Percentiles rank a stretch among this genome's conserved stretches.
These are phyloP conservation scores for Yasuhikotakia modesta DNA, from an alignment of 2,797 vertebrate genomes.

Conservation along the genomic window DNA sequence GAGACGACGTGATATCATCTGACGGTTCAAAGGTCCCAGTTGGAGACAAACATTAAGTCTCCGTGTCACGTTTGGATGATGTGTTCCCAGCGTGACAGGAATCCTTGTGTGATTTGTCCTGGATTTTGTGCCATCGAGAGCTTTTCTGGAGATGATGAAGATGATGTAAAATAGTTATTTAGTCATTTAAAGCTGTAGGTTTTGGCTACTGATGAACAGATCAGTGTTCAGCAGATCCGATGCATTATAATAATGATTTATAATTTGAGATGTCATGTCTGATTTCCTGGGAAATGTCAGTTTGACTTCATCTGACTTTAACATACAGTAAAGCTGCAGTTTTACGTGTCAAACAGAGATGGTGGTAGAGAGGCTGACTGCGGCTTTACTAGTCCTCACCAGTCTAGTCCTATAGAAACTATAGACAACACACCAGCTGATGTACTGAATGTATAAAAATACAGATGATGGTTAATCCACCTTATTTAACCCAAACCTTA, in stretches of 20 bases:
- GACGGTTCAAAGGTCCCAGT: slow-evolving; percentile 8
- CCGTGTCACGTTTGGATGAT: not conserved
- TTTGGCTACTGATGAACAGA: too few relatives aligned
- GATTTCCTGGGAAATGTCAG: too few relatives aligned
- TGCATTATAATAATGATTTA: too few relatives aligned
- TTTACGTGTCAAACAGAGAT: too few relatives aligned
- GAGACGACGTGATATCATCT: slow-evolving; percentile 7
- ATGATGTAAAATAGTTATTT: slow-evolving; percentile 15
- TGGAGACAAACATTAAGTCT: slow-evolving; percentile 3
- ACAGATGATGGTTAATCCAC: not conserved
- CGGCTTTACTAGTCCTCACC: not conserved
- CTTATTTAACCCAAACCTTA: not conserved
- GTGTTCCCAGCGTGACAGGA: not conserved
- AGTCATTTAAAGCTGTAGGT: slow-evolving; percentile 36
- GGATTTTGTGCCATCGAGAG: slow-evolving; percentile 30
- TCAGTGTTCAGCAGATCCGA: too few relatives aligned
- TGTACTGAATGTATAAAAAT: slow-evolving; percentile 65
- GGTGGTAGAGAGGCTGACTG: too few relatives aligned
- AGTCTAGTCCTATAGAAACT: slow-evolving; percentile 37
- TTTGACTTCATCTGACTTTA: too few relatives aligned
- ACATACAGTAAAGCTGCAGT: too few relatives aligned
- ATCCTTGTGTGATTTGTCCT: slow-evolving; percentile 3
- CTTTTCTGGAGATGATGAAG: slow-evolving; percentile 4
- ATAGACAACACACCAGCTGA: slow-evolving; percentile 57
- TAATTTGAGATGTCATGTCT: too few relatives aligned